Conservation (phyloP, 2,113 vertebrate genomes). For the Mesocricetus auratus region DNA sequence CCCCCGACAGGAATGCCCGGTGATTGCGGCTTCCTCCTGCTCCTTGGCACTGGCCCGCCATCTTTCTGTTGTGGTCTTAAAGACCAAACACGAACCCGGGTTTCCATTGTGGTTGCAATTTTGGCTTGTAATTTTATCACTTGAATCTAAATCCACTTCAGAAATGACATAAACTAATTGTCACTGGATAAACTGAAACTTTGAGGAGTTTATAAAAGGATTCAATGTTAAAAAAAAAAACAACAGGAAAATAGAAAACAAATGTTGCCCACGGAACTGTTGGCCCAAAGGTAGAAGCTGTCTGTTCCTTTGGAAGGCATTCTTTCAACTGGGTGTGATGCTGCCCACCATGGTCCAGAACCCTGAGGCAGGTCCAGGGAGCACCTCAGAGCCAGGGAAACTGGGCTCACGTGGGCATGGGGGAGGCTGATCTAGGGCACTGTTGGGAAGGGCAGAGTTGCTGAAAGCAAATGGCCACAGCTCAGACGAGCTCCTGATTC, state of each 20-base stretch:
- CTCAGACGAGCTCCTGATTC: slow-evolving; percentile 53
- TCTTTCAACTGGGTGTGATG: slow-evolving; percentile 45
- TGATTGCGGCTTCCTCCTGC: slow-evolving; percentile 83
- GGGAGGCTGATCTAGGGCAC: neutral
- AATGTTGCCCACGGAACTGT: slow-evolving; percentile 85
- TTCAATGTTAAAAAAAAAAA: slow-evolving; percentile 85
- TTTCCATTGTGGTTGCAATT: slow-evolving; percentile 89
- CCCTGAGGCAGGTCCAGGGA: slow-evolving; percentile 61
- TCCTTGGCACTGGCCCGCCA: slow-evolving; percentile 81
- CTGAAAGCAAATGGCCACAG: slow-evolving; percentile 36
- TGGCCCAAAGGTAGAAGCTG: slow-evolving; percentile 86
- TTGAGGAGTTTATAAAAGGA: slow-evolving; percentile 86
- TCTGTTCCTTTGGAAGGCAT: slow-evolving; percentile 74
- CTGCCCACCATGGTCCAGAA: slow-evolving; percentile 61
- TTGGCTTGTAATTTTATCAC: slow-evolving; percentile 91
- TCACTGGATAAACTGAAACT: slow-evolving; percentile 86
- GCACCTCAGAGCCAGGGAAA: slow-evolving; percentile 78
- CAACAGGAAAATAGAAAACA: slow-evolving; percentile 88
- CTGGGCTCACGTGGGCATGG: slow-evolving; percentile 64
- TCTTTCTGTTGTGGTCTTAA: slow-evolving; percentile 87
- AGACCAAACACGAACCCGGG: slow-evolving; percentile 86
- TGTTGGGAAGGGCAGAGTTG: neutral
- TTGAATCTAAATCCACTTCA: slow-evolving; percentile 90
- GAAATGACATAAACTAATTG: slow-evolving; percentile 90
- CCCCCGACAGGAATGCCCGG: neutral